Percentiles rank a stretch among this genome's conserved stretches.
Conservation (phyloP, 2,888 invertebrate species). For the Antheraea assamensis region DNA sequence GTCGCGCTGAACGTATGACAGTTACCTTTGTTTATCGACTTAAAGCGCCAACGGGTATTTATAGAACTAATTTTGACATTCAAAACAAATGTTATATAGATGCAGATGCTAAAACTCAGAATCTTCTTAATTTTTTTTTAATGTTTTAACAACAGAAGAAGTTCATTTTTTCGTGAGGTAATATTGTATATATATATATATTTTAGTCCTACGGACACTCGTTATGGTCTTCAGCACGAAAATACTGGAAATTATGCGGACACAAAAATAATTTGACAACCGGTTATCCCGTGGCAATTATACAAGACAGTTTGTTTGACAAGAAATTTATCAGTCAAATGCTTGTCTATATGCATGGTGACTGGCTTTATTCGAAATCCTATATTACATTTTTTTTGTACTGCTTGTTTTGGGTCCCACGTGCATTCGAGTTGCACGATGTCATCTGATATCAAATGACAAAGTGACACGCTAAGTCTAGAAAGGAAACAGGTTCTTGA, state of each 20-base stretch:
- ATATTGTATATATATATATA: too few relatives aligned
- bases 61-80: neutral
- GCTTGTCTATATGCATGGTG: neutral
- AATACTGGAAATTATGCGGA: neutral
- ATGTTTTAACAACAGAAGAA: too few relatives aligned
- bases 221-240: neutral
- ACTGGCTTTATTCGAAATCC: neutral
- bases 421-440: neutral
- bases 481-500: neutral
- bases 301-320: neutral
- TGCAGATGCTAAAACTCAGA: neutral
- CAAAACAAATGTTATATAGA: neutral
- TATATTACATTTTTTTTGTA: neutral
- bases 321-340: neutral
- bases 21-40: too few relatives aligned
- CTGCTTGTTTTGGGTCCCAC: too few relatives aligned
- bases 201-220: neutral
- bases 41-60: neutral
- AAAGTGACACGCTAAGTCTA: neutral
- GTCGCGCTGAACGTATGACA: too few relatives aligned
- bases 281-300: neutral
- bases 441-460: neutral
- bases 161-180: too few relatives aligned
- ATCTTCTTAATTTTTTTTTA: too few relatives aligned
- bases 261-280: neutral